Conservation (phyloP, 2,888 invertebrate genomes). For the Lathronympha strigana region DNA sequence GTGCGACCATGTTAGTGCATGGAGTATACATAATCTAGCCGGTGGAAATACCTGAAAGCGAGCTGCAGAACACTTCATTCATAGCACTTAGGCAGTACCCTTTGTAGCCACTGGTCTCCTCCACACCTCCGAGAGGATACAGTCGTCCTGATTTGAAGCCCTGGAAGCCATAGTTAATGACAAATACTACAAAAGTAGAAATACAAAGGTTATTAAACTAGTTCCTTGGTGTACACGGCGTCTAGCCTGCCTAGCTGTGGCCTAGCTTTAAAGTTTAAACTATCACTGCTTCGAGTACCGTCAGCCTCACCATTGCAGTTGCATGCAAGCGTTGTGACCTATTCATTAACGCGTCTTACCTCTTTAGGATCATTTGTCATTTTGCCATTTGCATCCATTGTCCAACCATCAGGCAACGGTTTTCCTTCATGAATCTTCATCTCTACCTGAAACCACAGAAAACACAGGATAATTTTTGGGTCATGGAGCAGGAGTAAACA, state of each 20-base stretch:
- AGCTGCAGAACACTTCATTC: conserved; percentile 94
- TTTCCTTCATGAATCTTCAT: conserved; percentile 90
- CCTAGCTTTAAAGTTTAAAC: too few species aligned
- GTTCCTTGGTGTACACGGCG: too few species aligned
- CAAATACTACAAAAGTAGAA: background rate
- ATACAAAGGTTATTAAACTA: too few species aligned
- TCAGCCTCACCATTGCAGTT: too few species aligned
- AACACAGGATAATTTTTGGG: background rate
- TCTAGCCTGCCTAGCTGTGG: too few species aligned
- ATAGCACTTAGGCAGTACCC: conserved; percentile 93
- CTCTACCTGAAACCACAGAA: conserved; percentile 87
- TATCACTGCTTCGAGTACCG: too few species aligned
- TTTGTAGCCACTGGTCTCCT: conserved; percentile 92
- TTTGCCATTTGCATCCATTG: conserved; percentile 85
- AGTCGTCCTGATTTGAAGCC: conserved; percentile 85
- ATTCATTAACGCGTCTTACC: conserved; percentile 54
- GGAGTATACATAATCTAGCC: background rate
- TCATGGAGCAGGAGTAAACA: too few species aligned
- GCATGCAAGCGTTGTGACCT: too few species aligned
- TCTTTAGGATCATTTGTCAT: conserved; percentile 86
- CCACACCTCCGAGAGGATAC: conserved; percentile 90
- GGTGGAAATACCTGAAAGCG: conserved; percentile 84
- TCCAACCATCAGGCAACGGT: conserved; percentile 94
- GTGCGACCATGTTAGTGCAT: too few species aligned
- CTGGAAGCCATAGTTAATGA: conserved; percentile 76